Conservation (phyloP, 2,888 invertebrate species). For the Sycophila texana region DNA sequence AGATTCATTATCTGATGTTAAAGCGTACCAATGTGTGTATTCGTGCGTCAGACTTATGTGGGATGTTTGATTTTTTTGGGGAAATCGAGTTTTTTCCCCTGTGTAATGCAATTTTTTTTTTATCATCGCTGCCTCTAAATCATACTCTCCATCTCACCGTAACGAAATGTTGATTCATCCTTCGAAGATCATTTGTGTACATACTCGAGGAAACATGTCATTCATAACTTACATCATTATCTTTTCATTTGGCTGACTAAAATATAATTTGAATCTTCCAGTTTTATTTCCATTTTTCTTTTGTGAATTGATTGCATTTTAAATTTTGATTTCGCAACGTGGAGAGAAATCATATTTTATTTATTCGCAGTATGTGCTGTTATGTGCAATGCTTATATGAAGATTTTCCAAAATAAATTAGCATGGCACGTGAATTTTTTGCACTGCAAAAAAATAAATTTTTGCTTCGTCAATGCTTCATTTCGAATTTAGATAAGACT, state of each 20-base stretch:
- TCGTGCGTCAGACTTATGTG: constrained; percentile 52
- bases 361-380: neutral
- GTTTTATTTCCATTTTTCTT: constrained; percentile 6
- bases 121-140: constrained; percentile 23
- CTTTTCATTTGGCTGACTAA: constrained; percentile 27
- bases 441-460: constrained; percentile 1
- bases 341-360: neutral
- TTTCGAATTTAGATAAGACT: neutral
- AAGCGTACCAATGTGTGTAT: constrained; percentile 54
- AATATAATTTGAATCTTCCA: neutral
- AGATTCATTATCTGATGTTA: constrained; percentile 57
- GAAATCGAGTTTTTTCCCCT: constrained; percentile 65
- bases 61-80: constrained; percentile 62
- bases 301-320: constrained; percentile 9
- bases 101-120: constrained; percentile 50
- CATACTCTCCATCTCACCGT: constrained; percentile 9
- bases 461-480: constrained; percentile 12
- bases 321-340: neutral
- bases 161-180: constrained; percentile 43
- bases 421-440: constrained; percentile 30
- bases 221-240: constrained; percentile 29
- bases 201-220: constrained; percentile 31
- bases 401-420: constrained; percentile 9
- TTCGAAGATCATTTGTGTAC: constrained; percentile 52
- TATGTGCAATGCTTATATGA: neutral